Evolutionary conservation across 2,888 invertebrate genomes (phyloP).

Genomic region (Cheilosia soror): DNA sequence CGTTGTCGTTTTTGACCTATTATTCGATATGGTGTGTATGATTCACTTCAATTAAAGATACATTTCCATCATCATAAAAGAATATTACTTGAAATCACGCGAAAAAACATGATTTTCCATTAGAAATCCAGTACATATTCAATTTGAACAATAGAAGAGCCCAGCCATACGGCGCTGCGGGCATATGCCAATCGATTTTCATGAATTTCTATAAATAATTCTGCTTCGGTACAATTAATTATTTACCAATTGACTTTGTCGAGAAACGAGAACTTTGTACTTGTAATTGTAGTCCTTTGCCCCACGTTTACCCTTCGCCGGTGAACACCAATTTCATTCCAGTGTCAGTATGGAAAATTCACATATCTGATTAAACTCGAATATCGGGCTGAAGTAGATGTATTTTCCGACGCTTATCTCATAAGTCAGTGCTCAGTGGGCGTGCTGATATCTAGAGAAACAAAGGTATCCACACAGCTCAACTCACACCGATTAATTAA

Average conservation of each 20-base stretch:
- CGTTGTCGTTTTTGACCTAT: slow-evolving; percentile 17
- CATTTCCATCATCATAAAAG: slow-evolving; percentile 44
- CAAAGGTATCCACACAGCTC: slow-evolving; percentile 15
- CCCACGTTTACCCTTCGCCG: neutral
- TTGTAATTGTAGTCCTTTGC: slow-evolving; percentile 17
- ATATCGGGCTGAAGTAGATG: neutral
- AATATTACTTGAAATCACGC: neutral
- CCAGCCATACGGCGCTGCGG: slow-evolving; percentile 37
- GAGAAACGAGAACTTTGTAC: neutral
- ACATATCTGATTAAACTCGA: slow-evolving; percentile 12
- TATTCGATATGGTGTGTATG: slow-evolving; percentile 45
- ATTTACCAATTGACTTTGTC: slow-evolving; percentile 61
- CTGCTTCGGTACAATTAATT: slow-evolving; percentile 55
- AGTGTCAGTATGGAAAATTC: neutral
- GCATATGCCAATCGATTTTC: slow-evolving; percentile 39
- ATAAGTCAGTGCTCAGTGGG: slow-evolving; percentile 49
- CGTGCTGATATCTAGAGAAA: slow-evolving; percentile 45
- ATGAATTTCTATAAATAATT: slow-evolving; percentile 58
- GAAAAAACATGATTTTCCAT: slow-evolving; percentile 37
- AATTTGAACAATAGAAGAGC: neutral
- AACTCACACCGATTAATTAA: slow-evolving; percentile 8
- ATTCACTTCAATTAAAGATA: slow-evolving; percentile 50
- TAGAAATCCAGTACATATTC: neutral
- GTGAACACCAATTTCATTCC: too few relatives aligned
- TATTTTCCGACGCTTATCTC: slow-evolving; percentile 48